Percentiles rank a stretch among this genome's conserved stretches.
Conservation (phyloP, 2,888 invertebrate genomes). For the Philereme transversata region DNA sequence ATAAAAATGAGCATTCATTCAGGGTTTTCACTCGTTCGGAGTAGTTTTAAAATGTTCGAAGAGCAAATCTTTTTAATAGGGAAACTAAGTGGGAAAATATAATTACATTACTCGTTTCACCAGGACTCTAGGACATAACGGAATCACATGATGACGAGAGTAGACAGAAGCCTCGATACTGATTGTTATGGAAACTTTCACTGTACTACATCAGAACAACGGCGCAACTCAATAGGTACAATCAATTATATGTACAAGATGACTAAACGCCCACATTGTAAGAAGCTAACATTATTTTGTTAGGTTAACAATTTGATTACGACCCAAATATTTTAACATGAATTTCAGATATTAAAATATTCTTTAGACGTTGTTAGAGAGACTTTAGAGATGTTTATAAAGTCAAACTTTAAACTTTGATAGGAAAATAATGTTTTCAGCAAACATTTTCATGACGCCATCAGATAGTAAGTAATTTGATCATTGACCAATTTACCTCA, state of each 20-base stretch:
- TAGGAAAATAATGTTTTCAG: too few species aligned
- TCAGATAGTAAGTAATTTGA: background rate
- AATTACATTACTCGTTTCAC: too few species aligned
- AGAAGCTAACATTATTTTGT: too few species aligned
- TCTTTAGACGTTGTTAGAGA: too few species aligned
- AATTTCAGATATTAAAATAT: too few species aligned
- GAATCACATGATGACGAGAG: background rate
- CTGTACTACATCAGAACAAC: slow-evolving; percentile 1
- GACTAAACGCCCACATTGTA: background rate
- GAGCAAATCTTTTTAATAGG: background rate
- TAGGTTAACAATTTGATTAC: too few species aligned
- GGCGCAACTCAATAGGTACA: background rate
- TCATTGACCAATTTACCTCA: slow-evolving; percentile 8
- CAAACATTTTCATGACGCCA: too few species aligned
- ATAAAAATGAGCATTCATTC: background rate
- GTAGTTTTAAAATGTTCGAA: background rate
- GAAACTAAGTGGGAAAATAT: too few species aligned
- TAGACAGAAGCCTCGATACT: slow-evolving; percentile 7
- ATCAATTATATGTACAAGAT: too few species aligned
- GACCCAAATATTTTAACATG: too few species aligned
- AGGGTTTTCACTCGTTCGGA: background rate
- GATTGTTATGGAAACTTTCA: slow-evolving; percentile 8
- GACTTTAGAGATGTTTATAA: too few species aligned
- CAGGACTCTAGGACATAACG: background rate
- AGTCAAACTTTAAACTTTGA: background rate